Base-by-base conservation (phyloP, 1,140 invertebrate genomes). In the Eriocheir sinensis region DNA sequence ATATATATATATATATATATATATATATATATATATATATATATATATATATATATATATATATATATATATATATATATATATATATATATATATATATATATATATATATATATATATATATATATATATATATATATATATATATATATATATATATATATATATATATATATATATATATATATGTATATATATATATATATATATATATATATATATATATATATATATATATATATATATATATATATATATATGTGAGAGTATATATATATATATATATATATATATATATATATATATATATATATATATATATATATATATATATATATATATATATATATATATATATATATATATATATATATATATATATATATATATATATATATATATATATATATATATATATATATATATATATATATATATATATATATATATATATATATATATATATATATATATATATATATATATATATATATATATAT, bases 121-220 rank as follows among this genome's bases (percentile, higher is more conserved):
- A 88, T 36, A 88, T 88, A 88, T 88, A 88, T 88, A 88, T 88
- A 88, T 88, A 88, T 88, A 88, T 88, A 88, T 88, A 88, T 88
- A 40, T 40, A 88, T 88, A 88, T 88, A 89, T 89, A 41, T 89
- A 89, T 89, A 89, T 89, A 89, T 89, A 89, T 89, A 89, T 89
- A 89, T 41, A 36, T 41, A 89, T 89, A 41, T 38, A 89, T 89
- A 89, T 89, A 89, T 89, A 89, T 41, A 89, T 89, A 89, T 89
- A 89, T 89, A 89, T 89, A 89, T 89, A 89, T 89, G 40, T 89
- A 89, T 89, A 89, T 89, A 89, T 89, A 89, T 89, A 89, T 89
- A 89, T 89, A 89, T 89, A 89, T 89, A 89, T 89, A 89, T 89
- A 89, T 89, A 89, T 89, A 89, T 8, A 89, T 83, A 89, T 8